phyloP scores from a whole-genome alignment of 2,113 vertebrate species.

The Leptodactylus fuscus region DNA sequence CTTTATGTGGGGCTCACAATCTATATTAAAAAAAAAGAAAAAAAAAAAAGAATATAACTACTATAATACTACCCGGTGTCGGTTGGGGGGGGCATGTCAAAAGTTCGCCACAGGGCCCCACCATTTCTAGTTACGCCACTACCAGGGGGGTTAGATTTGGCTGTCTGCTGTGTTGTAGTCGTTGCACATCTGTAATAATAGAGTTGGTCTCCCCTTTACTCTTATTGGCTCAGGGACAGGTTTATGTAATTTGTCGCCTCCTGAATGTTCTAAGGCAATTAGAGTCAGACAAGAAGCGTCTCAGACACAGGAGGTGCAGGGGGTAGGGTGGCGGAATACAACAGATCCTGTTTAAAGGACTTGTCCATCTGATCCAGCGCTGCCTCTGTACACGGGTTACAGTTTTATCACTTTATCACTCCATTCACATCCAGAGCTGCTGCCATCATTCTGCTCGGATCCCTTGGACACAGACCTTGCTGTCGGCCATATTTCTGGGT shows the following conservation, averaged over 20 bases:
- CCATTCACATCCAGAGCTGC: not conserved
- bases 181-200: conserved; percentile 44
- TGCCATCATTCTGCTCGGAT: too few relatives aligned
- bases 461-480: too few relatives aligned
- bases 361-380: not conserved
- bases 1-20: too few relatives aligned
- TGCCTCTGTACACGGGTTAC: not conserved
- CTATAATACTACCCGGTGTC: too few relatives aligned
- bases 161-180: not conserved
- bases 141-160: too few relatives aligned
- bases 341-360: not conserved
- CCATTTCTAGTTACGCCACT: too few relatives aligned
- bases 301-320: not conserved
- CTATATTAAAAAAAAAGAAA: too few relatives aligned
- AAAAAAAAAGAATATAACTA: too few relatives aligned
- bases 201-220: not conserved
- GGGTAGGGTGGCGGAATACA: too few relatives aligned
- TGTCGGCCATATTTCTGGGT: too few relatives aligned
- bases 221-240: conserved; percentile 23
- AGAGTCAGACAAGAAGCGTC: conserved; percentile 9
- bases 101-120: too few relatives aligned
- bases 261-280: conserved; percentile 33
- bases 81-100: too few relatives aligned
- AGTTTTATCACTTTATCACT: not conserved
- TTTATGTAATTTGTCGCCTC: conserved; percentile 7